These are phyloP conservation scores for Oryzias celebensis DNA, from an alignment of 2,113 vertebrate species.

Conservation along the genomic window DNA sequence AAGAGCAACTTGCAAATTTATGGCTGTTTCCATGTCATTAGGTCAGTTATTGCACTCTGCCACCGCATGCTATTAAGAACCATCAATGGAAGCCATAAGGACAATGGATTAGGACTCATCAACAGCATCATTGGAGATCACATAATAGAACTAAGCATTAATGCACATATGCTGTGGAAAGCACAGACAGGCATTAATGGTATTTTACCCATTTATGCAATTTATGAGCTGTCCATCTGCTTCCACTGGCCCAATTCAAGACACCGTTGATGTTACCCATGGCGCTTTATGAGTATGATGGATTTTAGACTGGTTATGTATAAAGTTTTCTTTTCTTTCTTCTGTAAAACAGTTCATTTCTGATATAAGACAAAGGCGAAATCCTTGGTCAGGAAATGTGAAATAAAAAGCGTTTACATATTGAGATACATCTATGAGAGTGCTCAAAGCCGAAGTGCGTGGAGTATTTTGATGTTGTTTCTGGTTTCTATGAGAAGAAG, in stretches of 20 bases:
- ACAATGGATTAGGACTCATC: constrained; percentile 35
- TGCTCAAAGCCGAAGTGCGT: too few species aligned
- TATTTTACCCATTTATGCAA: constrained; percentile 1
- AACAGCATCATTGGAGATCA: constrained; percentile 29
- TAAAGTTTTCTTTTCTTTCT: too few species aligned
- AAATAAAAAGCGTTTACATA: too few species aligned
- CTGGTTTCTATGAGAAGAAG: neutral
- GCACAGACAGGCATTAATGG: neutral
- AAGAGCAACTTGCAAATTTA: constrained; percentile 19
- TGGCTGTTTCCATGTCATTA: constrained; percentile 46
- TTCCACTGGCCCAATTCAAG: neutral
- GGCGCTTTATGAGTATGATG: too few species aligned
- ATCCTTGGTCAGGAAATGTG: too few species aligned
- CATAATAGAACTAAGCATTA: constrained; percentile 42
- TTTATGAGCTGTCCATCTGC: too few species aligned
- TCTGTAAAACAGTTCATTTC: too few species aligned
- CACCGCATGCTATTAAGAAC: constrained; percentile 42
- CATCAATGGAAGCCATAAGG: constrained; percentile 29
- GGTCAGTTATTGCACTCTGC: constrained; percentile 41
- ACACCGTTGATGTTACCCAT: neutral
- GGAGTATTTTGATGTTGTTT: too few species aligned
- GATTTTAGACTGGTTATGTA: too few species aligned
- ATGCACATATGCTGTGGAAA: constrained; percentile 29
- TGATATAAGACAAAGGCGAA: too few species aligned
- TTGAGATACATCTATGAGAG: too few species aligned